These are phyloP conservation scores for Campylomormyrus tamandua DNA, from an alignment of 2,113 vertebrate genomes.

Conservation along the genomic window DNA sequence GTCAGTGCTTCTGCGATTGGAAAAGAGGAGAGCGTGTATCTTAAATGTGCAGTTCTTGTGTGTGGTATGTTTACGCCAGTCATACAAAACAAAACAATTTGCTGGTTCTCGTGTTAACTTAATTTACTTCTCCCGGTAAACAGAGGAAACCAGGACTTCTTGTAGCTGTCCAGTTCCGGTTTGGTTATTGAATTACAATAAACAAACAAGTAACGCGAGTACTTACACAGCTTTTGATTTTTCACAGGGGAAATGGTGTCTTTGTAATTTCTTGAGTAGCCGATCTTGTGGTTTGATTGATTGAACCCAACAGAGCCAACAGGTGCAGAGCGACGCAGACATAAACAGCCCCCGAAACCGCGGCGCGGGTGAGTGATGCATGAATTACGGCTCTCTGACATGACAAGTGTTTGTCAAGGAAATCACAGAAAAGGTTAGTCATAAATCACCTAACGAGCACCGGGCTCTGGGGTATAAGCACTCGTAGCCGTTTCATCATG, in stretches of 20 bases:
- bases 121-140: neutral
- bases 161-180: neutral
- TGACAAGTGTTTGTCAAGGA: slow-evolving; percentile 7
- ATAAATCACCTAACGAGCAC: neutral
- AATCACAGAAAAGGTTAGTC: neutral
- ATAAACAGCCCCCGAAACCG: neutral
- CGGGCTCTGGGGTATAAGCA: neutral
- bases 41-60: neutral
- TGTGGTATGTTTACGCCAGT: neutral
- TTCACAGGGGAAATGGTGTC: neutral
- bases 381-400: neutral
- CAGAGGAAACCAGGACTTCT: neutral
- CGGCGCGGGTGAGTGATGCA: neutral
- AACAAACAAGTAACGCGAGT: neutral
- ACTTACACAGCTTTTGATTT: neutral
- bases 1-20: neutral
- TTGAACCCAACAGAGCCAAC: neutral
- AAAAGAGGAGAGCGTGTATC: neutral
- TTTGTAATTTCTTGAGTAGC: neutral
- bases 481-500: neutral
- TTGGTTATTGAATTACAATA: neutral
- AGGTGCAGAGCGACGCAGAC: neutral
- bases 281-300: neutral
- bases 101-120: neutral
- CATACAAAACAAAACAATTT: neutral